Base-by-base conservation (phyloP, 92 coral and sea anemone genomes). In the Siderastrea siderea region DNA sequence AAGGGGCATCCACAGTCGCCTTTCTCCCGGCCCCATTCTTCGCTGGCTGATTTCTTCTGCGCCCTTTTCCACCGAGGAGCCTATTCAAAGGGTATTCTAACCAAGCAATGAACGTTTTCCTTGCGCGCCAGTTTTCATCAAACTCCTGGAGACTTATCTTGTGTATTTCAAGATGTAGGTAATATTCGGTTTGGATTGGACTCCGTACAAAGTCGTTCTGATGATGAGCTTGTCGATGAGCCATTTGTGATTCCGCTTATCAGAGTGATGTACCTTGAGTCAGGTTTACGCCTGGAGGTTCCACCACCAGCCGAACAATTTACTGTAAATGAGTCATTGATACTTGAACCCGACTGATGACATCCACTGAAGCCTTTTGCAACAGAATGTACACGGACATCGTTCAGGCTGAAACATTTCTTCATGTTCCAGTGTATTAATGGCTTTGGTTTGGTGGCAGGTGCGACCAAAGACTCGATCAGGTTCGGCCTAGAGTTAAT, bases 231-330 rank as follows among this genome's bases (percentile, higher is more conserved):
- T 11, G 38, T 5, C 44, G 73, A 44, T 14, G 16, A 14, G 7
- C 16, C 11, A 13, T 68, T 26, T 14, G 79, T 51, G 26, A 63
- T 64, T 10, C 84, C 73, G 63, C 63, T 79, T 48, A 79, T n/a
- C 84, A 79, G 64, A 79, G 59, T 19, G 8, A 79, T 79, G 47
- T 79, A 79, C 51, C 46, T 79, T 1, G 84, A 79, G 13, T 79
- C 84, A 49, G 84, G 84, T 79, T 48, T 79, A 12, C 84, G 84
- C 26, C 61, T 46, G 9, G 38, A 57, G 14, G 8, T 77, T 7
- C 45, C 68, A 15, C 45, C 68, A 2, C 6, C 51, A 15, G 3
- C 15, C 19, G 13, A 12, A 3, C 47, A 53, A 12, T 38, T 74
- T 54, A 8, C 19, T 3, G 61, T 15, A 6, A 52, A 16, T 11